Evolutionary conservation across 1,140 invertebrate genomes (phyloP).

Genomic region (Mesaphorura yosii): DNA sequence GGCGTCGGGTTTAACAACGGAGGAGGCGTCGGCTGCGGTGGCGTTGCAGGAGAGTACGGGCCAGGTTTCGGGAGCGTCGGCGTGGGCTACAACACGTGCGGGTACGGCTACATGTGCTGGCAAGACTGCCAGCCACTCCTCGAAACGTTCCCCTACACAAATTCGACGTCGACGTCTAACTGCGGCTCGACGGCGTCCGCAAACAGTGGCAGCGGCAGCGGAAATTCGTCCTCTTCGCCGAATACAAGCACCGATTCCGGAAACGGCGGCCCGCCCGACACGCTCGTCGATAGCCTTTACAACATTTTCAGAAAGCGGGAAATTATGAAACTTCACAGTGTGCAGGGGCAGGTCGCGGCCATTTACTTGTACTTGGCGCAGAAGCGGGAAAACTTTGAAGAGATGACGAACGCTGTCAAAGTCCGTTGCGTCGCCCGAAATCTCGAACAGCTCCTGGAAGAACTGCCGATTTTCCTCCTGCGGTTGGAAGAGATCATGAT

Average conservation of each 20-base stretch:
- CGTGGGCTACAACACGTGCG: too few species aligned
- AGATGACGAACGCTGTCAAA: constrained; percentile 47
- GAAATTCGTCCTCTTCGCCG: constrained; percentile 1
- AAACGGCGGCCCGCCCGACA: background rate
- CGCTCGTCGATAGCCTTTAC: constrained; percentile 16
- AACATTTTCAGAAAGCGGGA: constrained; percentile 28
- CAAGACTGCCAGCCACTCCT: background rate
- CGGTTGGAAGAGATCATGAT: constrained; percentile 49
- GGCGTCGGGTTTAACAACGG: background rate
- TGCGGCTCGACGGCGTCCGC: too few species aligned
- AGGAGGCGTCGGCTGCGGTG: constrained; percentile 4
- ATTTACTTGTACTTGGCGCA: constrained; percentile 33
- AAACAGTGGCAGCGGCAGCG: constrained; percentile 4
- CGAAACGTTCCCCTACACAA: background rate
- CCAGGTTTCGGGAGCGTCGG: background rate
- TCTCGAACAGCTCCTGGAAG: constrained; percentile 49
- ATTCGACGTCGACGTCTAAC: background rate
- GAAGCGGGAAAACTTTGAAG: constrained; percentile 46
- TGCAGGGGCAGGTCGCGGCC: constrained; percentile 26
- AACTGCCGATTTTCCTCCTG: constrained; percentile 50
- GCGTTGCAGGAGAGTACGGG: background rate
- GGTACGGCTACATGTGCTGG: constrained; percentile 2
- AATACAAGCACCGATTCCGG: constrained; percentile 1
- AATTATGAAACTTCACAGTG: constrained; percentile 22
- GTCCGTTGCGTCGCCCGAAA: constrained; percentile 47